A percentile compares a stretch with the other conserved stretches of the same genome.
phyloP scores from a whole-genome alignment of 2,888 invertebrate species.

The Molorchus minor region DNA sequence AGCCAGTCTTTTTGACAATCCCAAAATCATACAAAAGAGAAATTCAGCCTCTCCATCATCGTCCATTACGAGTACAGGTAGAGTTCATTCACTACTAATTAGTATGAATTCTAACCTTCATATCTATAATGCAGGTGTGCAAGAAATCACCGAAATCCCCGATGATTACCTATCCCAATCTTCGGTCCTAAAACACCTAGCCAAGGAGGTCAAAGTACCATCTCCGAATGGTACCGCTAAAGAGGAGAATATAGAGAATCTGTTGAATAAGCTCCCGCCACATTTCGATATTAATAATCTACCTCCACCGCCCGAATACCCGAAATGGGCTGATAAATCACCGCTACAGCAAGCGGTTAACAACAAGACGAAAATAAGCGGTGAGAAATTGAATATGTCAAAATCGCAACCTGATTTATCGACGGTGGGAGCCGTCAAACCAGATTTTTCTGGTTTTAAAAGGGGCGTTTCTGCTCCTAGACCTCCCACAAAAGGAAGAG shows the following conservation, averaged over 20 bases:
- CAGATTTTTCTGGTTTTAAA: slow-evolving; percentile 54
- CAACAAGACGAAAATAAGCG: slow-evolving; percentile 47
- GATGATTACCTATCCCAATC: slow-evolving; percentile 86
- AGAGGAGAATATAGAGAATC: slow-evolving; percentile 43
- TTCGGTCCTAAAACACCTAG: slow-evolving; percentile 83
- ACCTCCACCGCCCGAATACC: slow-evolving; percentile 60
- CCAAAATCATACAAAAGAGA: slow-evolving; percentile 56
- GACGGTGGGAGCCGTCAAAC: slow-evolving; percentile 60
- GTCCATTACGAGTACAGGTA: slow-evolving; percentile 52
- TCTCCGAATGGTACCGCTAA: slow-evolving; percentile 48
- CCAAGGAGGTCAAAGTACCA: slow-evolving; percentile 74
- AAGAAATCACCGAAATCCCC: slow-evolving; percentile 85
- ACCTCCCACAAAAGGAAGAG: slow-evolving; percentile 68
- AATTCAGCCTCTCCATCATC: slow-evolving; percentile 58
- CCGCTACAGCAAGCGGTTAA: slow-evolving; percentile 53
- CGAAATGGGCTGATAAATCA: slow-evolving; percentile 60
- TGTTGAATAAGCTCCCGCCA: slow-evolving; percentile 43
- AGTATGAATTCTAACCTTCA: slow-evolving; percentile 20
- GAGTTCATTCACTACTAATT: slow-evolving; percentile 6
- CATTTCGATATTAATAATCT: slow-evolving; percentile 52
- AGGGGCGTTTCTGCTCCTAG: slow-evolving; percentile 62
- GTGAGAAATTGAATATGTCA: slow-evolving; percentile 71
- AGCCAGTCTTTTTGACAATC: slow-evolving; percentile 51
- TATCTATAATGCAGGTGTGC: slow-evolving; percentile 56
- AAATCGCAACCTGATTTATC: slow-evolving; percentile 87